A percentile compares a stretch with the other conserved stretches of the same genome.
Evolutionary conservation across 1,140 invertebrate genomes (phyloP).

Genomic region (Cyclina sinensis): DNA sequence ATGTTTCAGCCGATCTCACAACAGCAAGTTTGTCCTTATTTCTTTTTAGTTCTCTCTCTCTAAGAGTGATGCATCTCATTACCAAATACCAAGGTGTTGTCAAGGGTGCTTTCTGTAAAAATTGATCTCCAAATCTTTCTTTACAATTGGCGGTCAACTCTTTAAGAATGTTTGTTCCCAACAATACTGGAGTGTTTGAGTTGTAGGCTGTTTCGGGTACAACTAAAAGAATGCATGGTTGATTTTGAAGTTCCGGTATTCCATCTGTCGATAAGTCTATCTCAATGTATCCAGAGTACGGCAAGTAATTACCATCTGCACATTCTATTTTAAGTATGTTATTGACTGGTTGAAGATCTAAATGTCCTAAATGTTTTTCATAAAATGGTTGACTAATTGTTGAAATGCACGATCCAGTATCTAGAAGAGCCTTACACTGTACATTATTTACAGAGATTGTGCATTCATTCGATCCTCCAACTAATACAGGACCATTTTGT

Average conservation of each 20-base stretch:
- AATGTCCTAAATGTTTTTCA: background rate
- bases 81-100: background rate
- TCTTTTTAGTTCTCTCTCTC: slow-evolving; percentile 47
- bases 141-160: background rate
- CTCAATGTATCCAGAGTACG: slow-evolving; percentile 41
- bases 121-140: slow-evolving; percentile 22
- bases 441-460: background rate
- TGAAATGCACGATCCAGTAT: slow-evolving; percentile 25
- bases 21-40: slow-evolving; percentile 37
- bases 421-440: slow-evolving; percentile 1
- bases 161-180: slow-evolving; percentile 6
- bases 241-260: background rate
- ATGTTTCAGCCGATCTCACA: slow-evolving; percentile 23
- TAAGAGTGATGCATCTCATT: slow-evolving; percentile 53
- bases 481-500: slow-evolving; percentile 10
- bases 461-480: slow-evolving; percentile 1
- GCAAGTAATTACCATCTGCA: slow-evolving; percentile 33
- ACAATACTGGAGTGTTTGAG: background rate
- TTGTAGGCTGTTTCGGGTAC: slow-evolving; percentile 3
- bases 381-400: slow-evolving; percentile 23
- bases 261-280: background rate
- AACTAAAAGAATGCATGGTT: slow-evolving; percentile 15
- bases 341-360: slow-evolving; percentile 12
- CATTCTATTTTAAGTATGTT: slow-evolving; percentile 50
- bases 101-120: slow-evolving; percentile 39